A percentile compares a stretch with the other conserved stretches of the same genome.
Evolutionary conservation across 1,140 invertebrate genomes (phyloP).

Genomic region (Drosophila sechellia): DNA sequence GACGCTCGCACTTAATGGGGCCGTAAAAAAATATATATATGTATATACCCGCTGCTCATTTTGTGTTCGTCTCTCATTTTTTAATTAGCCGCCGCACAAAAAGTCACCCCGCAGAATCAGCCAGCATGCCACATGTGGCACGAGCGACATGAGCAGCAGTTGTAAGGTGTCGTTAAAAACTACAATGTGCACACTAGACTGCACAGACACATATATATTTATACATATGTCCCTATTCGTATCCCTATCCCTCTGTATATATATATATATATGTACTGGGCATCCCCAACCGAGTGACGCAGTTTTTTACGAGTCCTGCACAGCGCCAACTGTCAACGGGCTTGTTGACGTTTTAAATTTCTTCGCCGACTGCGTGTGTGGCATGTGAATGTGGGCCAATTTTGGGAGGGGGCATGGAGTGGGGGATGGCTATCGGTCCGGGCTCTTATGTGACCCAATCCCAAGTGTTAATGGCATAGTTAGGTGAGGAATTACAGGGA

Average conservation of each 20-base stretch:
- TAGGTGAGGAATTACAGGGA: conserved; percentile 34
- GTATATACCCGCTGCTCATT: conserved; percentile 16
- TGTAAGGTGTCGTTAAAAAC: conserved; percentile 72
- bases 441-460: conserved; percentile 20
- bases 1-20: conserved; percentile 52
- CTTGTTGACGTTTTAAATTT: conserved; percentile 58
- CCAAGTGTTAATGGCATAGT: conserved; percentile 56
- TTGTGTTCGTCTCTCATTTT: conserved; percentile 50
- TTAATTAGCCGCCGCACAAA: conserved; percentile 78
- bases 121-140: conserved; percentile 74
- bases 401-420: neutral
- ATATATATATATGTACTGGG: conserved; percentile 11
- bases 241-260: conserved; percentile 10
- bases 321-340: conserved; percentile 69
- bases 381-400: conserved; percentile 6
- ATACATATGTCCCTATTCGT: conserved; percentile 12
- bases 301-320: conserved; percentile 66
- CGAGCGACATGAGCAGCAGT: conserved; percentile 54
- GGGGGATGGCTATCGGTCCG: conserved; percentile 26
- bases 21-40: conserved; percentile 38
- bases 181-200: conserved; percentile 50
- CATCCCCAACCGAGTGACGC: conserved; percentile 21
- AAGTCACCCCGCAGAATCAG: conserved; percentile 50
- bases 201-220: conserved; percentile 13
- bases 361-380: conserved; percentile 36